Percentiles rank a stretch among this genome's conserved stretches.
These are phyloP conservation scores for Pantherophis guttatus DNA, from an alignment of 2,113 vertebrate genomes.

Conservation along the genomic window DNA sequence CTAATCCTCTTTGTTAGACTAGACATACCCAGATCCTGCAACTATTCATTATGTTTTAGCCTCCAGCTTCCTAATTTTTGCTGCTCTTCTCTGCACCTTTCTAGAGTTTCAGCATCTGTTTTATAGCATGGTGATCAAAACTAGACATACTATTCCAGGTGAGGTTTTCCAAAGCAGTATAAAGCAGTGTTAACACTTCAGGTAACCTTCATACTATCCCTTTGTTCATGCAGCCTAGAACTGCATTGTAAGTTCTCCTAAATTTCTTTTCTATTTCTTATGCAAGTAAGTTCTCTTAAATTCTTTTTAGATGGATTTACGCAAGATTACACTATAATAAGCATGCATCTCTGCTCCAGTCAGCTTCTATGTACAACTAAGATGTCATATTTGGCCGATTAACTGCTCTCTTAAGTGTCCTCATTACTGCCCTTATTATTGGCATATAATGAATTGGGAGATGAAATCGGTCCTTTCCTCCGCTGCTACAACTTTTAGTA, in stretches of 20 bases:
- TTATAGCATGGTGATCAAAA: neutral
- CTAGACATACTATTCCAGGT: neutral
- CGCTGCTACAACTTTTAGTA: neutral
- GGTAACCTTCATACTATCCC: neutral
- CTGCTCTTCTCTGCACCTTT: neutral
- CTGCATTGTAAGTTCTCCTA: neutral
- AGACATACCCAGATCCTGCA: neutral
- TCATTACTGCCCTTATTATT: neutral
- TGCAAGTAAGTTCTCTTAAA: neutral
- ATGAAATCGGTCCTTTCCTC: neutral
- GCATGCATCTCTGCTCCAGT: neutral
- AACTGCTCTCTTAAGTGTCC: neutral
- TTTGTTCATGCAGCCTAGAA: neutral
- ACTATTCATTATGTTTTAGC: neutral
- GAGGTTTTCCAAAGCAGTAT: neutral
- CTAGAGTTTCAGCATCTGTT: neutral
- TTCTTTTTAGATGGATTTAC: neutral
- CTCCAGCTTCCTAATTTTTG: neutral
- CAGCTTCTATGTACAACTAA: neutral
- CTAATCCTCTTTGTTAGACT: neutral
- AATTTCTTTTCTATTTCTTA: neutral
- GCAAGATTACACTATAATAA: neutral
- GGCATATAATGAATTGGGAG: neutral
- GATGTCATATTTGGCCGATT: neutral
- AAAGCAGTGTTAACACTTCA: neutral